These are phyloP conservation scores for Coturnix japonica DNA, from an alignment of 2,113 vertebrate genomes.

Conservation along the genomic window DNA sequence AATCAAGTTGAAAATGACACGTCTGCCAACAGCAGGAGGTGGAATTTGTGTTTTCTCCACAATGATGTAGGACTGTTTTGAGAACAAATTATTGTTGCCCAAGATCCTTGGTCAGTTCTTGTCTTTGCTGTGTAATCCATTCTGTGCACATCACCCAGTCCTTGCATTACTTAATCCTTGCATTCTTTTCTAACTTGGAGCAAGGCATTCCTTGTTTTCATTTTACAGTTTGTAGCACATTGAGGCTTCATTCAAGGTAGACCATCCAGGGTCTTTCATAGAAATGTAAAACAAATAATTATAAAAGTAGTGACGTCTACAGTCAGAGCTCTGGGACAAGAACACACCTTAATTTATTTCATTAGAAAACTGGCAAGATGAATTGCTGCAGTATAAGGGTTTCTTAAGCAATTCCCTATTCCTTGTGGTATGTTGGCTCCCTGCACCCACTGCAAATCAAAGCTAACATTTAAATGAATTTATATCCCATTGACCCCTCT, in stretches of 20 bases:
- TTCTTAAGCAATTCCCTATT: not conserved
- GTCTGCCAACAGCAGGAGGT: not conserved
- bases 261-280: not conserved
- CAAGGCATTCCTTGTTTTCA: not conserved
- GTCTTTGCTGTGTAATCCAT: not conserved
- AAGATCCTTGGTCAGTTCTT: fast-evolving
- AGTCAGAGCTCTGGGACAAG: not conserved
- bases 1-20: not conserved
- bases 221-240: not conserved
- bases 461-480: not conserved
- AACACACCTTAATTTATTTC: not conserved
- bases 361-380: not conserved
- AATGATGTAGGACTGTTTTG: fast-evolving
- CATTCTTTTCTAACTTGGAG: not conserved
- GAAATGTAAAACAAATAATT: not conserved
- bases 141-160: not conserved
- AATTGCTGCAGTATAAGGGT: not conserved
- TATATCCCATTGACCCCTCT: not conserved
- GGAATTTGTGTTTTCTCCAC: not conserved
- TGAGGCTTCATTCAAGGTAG: not conserved
- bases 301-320: not conserved
- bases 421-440: not conserved
- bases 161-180: not conserved
- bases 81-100: not conserved
- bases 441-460: not conserved